Percentiles rank a stretch among this genome's conserved stretches.
Evolutionary conservation across 2,797 vertebrate genomes (phyloP).

Genomic region (Nothura maculosa): DNA sequence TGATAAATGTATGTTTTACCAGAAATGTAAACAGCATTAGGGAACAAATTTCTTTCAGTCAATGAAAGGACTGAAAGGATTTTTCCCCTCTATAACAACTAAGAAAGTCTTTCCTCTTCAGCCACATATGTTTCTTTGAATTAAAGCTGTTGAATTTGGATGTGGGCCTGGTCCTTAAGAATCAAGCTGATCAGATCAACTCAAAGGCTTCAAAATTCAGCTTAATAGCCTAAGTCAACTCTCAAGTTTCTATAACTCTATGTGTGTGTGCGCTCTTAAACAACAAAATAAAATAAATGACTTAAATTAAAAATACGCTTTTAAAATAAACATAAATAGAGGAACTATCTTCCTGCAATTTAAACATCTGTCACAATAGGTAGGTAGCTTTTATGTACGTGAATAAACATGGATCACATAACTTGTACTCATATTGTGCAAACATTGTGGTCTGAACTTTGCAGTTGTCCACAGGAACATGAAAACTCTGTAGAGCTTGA

Average conservation of each 20-base stretch:
- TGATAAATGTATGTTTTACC: conserved; percentile 58
- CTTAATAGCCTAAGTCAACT: background rate
- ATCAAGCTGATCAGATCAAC: background rate
- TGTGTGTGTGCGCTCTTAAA: background rate
- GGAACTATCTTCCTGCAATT: background rate
- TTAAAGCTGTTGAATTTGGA: background rate
- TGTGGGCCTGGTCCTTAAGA: background rate
- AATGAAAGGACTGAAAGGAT: conserved; percentile 7
- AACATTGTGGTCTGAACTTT: background rate
- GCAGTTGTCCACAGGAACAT: background rate
- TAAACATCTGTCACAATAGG: background rate
- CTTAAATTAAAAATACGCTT: background rate
- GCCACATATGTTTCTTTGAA: background rate
- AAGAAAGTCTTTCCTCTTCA: conserved; percentile 7
- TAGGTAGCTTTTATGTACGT: background rate
- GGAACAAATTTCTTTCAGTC: conserved; percentile 22
- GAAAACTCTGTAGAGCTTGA: background rate
- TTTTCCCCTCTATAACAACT: conserved; percentile 3
- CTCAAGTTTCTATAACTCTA: background rate
- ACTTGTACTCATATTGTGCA: background rate
- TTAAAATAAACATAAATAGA: background rate
- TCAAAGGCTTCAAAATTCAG: background rate
- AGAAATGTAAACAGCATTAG: conserved; percentile 1
- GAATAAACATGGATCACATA: background rate
- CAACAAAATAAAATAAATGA: background rate